phyloP scores from a whole-genome alignment of 2,888 invertebrate species.

The Drosophila paranaensis region DNA sequence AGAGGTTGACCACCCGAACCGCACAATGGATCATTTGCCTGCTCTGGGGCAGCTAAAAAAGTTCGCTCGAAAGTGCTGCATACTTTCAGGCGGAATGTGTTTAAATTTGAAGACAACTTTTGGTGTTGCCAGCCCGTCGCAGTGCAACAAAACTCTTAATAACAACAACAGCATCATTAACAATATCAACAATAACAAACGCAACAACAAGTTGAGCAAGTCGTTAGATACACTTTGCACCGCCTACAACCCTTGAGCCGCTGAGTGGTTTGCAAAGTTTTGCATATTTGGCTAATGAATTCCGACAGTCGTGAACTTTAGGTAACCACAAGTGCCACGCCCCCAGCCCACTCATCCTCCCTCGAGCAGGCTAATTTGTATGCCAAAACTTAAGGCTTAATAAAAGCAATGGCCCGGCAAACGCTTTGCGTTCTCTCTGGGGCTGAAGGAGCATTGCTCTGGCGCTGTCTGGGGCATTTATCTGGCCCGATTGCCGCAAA shows the following conservation, averaged over 20 bases:
- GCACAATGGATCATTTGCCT: slow-evolving; percentile 5
- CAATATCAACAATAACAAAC: neutral
- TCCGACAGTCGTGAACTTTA: slow-evolving; percentile 33
- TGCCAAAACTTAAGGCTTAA: slow-evolving; percentile 18
- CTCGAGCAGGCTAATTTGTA: slow-evolving; percentile 26
- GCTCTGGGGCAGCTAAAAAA: neutral
- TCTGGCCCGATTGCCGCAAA: neutral
- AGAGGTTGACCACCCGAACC: slow-evolving; percentile 9
- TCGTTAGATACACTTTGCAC: slow-evolving; percentile 5
- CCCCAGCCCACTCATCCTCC: neutral
- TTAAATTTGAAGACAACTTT: slow-evolving; percentile 28
- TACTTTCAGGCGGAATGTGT: slow-evolving; percentile 55
- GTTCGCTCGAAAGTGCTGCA: slow-evolving; percentile 20
- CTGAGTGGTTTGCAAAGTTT: slow-evolving; percentile 22
- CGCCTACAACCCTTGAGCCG: neutral
- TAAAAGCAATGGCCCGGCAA: slow-evolving; percentile 20
- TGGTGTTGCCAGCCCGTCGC: slow-evolving; percentile 59
- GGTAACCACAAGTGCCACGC: neutral
- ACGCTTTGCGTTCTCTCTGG: slow-evolving; percentile 30
- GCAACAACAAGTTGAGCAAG: neutral
- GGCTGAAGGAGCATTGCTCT: slow-evolving; percentile 11
- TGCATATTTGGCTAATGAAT: slow-evolving; percentile 37
- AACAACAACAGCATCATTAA: slow-evolving; percentile 10
- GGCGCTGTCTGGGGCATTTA: slow-evolving; percentile 3
- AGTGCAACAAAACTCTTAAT: slow-evolving; percentile 8